Conservation (phyloP, 2,797 vertebrate genomes). For the Naso thynnoides region DNA sequence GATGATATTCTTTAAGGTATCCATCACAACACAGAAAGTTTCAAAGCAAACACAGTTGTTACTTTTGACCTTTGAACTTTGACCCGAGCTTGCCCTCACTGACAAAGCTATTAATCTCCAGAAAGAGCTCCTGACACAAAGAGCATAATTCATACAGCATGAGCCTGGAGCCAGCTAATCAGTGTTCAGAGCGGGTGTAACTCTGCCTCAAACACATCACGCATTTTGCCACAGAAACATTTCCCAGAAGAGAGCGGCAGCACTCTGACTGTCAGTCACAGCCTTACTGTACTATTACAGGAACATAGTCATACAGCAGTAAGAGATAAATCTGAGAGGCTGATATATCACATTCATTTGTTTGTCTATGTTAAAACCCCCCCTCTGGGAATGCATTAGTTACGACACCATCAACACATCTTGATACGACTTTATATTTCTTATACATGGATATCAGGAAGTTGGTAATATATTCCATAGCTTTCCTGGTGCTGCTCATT, state of each 20-base stretch:
- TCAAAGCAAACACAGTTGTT: slow-evolving; percentile 32
- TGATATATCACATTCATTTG: slow-evolving; percentile 45
- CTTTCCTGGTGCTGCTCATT: slow-evolving; percentile 47
- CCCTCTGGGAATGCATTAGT: slow-evolving; percentile 31
- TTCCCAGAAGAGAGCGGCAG: slow-evolving; percentile 66
- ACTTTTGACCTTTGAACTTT: slow-evolving; percentile 73
- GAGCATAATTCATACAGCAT: slow-evolving; percentile 79
- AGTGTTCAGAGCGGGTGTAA: slow-evolving; percentile 73
- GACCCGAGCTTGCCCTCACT: slow-evolving; percentile 19
- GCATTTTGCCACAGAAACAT: slow-evolving; percentile 60
- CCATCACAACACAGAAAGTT: slow-evolving; percentile 7
- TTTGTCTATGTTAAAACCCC: slow-evolving; percentile 40
- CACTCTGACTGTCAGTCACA: slow-evolving; percentile 65
- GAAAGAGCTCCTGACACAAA: slow-evolving; percentile 70
- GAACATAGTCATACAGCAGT: slow-evolving; percentile 32
- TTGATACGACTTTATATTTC: slow-evolving; percentile 27
- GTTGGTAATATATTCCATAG: slow-evolving; percentile 60
- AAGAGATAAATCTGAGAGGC: slow-evolving; percentile 37
- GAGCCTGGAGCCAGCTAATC: slow-evolving; percentile 75
- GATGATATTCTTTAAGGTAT: background rate
- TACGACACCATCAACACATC: slow-evolving; percentile 25
- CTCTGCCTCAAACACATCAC: slow-evolving; percentile 62
- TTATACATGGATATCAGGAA: slow-evolving; percentile 10
- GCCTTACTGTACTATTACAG: slow-evolving; percentile 39
- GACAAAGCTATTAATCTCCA: slow-evolving; percentile 51